Conservation (phyloP, 2,113 vertebrate genomes). For the Gila orcuttii region DNA sequence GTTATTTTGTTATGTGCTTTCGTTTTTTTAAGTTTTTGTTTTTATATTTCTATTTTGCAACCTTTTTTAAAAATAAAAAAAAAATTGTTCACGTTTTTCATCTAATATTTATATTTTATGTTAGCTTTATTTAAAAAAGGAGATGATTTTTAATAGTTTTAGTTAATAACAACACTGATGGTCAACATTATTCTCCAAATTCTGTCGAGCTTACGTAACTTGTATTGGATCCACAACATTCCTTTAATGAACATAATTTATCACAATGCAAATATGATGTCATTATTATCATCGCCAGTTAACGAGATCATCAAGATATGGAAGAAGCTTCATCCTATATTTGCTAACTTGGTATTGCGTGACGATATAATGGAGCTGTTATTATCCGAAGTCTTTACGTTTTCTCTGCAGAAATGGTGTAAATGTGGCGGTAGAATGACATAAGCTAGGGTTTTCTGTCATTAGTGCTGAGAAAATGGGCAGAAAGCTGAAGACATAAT, state of each 20-base stretch:
- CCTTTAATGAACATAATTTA: too few species aligned
- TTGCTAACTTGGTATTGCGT: neutral
- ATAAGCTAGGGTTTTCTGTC: constrained; percentile 42
- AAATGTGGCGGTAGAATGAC: constrained; percentile 26
- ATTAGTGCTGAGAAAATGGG: constrained; percentile 46
- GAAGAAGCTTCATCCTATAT: neutral
- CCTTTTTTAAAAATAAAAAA: too few species aligned
- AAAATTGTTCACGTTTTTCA: too few species aligned
- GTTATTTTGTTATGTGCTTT: too few species aligned
- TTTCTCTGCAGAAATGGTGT: neutral
- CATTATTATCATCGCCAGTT: neutral
- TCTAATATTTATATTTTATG: neutral
- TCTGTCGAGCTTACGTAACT: neutral
- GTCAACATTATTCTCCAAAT: neutral
- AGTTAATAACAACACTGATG: neutral
- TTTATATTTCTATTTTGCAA: too few species aligned
- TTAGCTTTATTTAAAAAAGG: neutral
- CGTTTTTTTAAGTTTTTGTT: too few species aligned
- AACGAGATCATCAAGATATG: neutral
- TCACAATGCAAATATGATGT: neutral
- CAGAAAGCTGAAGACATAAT: constrained; percentile 54
- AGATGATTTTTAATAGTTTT: neutral
- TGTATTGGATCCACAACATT: neutral
- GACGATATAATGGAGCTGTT: neutral
- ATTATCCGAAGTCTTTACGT: neutral